Evolutionary conservation across 2,113 vertebrate species (phyloP), one percentile per base, ranked within the genome.

Genomic region (Carollia perspicillata): DNA sequence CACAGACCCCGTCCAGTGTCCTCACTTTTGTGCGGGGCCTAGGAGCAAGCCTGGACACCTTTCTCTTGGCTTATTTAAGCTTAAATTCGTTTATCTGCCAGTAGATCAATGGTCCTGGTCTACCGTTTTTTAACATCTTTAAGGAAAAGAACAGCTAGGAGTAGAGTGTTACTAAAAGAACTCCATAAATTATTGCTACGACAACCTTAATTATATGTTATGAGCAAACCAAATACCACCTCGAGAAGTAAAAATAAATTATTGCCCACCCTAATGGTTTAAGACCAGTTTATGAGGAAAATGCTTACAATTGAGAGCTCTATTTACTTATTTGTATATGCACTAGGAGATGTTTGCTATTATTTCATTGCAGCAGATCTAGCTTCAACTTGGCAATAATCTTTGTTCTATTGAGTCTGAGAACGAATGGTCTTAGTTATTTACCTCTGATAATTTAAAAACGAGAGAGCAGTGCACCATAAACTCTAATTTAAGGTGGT

Each of bases 81-180:
- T 78, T 86, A 47, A 65, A 84, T 87, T 84, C 35, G 1, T 75
- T 88, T 22, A 66, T 87, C 3, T 87, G 40, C 69, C 65, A 84
- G 2, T 58, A 89, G 40, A 51, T 85, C 60, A 87, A 1, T 88
- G 33, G 13, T 85, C 83, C 81, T 94, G 42, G 66, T 75, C 44
- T 93, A 13, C 71, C 90, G 84, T 81, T 92, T 95, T 92, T 74
- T 93, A 85, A 91, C 22, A 58, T 95, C 33, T 94, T 91, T 78
- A 83, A 78, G 18, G 30, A 18, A 83, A 90, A 78, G 51, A 95
- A 63, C 30, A 47, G 84, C 49, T 60, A 77, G 37, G n/a, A 79
- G 49, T 86, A 72, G n/a, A 12, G 26, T 90, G 37, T 72, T 94
- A 30, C 85, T 79, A 89, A 78, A 28, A 86, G 51, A 81, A 93